Evolutionary conservation across 1,140 invertebrate genomes (phyloP).

Genomic region (Listronotus oregonensis): DNA sequence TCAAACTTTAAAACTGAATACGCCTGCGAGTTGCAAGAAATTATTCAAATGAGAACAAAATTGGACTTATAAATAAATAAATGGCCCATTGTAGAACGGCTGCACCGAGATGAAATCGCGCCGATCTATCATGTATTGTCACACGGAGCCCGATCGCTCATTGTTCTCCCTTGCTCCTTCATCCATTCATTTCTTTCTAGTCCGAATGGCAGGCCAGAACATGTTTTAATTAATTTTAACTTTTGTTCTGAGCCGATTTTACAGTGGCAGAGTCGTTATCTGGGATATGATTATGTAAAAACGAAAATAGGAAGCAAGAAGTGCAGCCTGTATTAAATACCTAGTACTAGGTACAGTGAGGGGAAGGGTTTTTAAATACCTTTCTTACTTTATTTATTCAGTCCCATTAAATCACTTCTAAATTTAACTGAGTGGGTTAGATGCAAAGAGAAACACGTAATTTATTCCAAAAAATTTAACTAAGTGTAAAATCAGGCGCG

Average conservation of each 20-base stretch:
- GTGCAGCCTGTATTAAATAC: too few species aligned
- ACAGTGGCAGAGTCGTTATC: conserved; percentile 12
- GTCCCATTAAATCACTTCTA: too few species aligned
- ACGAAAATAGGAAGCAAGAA: too few species aligned
- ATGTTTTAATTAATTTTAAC: conserved; percentile 54
- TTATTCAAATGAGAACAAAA: conserved; percentile 29
- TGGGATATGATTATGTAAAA: too few species aligned
- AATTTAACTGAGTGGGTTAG: too few species aligned
- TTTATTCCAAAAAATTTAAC: too few species aligned
- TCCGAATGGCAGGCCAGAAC: conserved; percentile 48
- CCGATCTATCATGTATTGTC: conserved; percentile 55
- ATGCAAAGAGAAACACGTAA: too few species aligned
- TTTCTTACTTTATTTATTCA: too few species aligned
- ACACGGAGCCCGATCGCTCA: conserved; percentile 51
- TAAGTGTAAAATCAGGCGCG: too few species aligned
- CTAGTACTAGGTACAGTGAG: too few species aligned
- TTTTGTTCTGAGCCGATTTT: conserved; percentile 41
- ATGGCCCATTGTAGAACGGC: conserved; percentile 39
- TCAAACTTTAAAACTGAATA: too few species aligned
- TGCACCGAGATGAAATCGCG: conserved; percentile 53
- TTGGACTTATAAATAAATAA: conserved; percentile 31
- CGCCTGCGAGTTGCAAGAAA: background rate
- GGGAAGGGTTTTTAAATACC: too few species aligned
- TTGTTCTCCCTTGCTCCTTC: conserved; percentile 52
- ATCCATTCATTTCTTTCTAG: conserved; percentile 50